Evolutionary conservation across 2,113 vertebrate species (phyloP).

Genomic region (Peromyscus californicus): DNA sequence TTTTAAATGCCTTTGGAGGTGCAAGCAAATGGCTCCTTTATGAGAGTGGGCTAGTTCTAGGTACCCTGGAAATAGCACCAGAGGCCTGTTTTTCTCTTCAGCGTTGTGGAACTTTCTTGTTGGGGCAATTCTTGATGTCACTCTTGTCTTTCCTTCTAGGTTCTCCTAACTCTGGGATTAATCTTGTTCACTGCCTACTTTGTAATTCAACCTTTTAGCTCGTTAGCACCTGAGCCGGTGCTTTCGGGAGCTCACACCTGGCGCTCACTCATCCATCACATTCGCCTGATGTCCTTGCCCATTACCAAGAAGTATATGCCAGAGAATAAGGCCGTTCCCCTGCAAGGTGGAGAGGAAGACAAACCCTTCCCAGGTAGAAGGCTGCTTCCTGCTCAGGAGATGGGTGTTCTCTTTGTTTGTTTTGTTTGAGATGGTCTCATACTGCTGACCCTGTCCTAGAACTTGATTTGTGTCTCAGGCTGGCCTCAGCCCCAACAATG

Average conservation of each 20-base stretch:
- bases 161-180: constrained; percentile 90
- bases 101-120: background rate
- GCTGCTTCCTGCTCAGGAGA: background rate
- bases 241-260: constrained; percentile 91
- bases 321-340: constrained; percentile 89
- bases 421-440: background rate
- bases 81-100: background rate
- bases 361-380: constrained; percentile 73
- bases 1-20: constrained; percentile 6
- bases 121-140: background rate
- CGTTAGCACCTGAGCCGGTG: constrained; percentile 87
- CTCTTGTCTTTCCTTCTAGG: constrained; percentile 85
- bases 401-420: background rate
- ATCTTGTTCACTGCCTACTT: constrained; percentile 92
- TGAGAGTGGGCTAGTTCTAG: background rate
- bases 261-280: constrained; percentile 93
- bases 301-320: constrained; percentile 97
- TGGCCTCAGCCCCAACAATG: background rate
- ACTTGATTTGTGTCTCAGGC: background rate
- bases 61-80: background rate
- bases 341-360: constrained; percentile 63
- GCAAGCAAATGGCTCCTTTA: background rate
- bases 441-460: background rate
- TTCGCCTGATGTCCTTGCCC: constrained; percentile 94
- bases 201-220: constrained; percentile 92